Evolutionary conservation across 2,797 vertebrate genomes (phyloP), one percentile per base, ranked within the genome.

Genomic region (Oreonectes daqikongensis): DNA sequence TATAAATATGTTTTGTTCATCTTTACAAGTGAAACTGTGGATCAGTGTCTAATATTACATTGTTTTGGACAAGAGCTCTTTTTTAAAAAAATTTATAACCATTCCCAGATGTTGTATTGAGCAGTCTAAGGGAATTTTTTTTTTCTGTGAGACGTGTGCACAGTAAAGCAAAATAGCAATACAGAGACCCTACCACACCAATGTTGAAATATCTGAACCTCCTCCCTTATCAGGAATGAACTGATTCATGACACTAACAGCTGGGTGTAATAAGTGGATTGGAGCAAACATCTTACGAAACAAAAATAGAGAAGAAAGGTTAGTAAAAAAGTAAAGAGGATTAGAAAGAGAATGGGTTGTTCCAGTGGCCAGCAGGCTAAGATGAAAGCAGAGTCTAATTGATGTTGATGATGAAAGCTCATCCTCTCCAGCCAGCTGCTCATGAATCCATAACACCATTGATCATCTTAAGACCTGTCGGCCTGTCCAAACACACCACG

Each of bases 191-290:
- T 48, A 60, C 67, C 68, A 38, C 44, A 40, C 35, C 22, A 7
- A 26, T 52, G 9, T 61, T 32, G 32, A 50, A 76, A 76, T 75
- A 76, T 76, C 57, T 78, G 66, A 46, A 64, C 48, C 42, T 76
- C 75, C 83, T 32, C 83, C 83, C 78, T 80, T 66, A 72, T 80
- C 68, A 60, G 80, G 80, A 84, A 84, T 82, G 80, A 77, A 64
- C 17, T 42, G 57, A 53, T 22, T 70, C 46, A 22, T 64, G 59
- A 77, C 75, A 64, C 30, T 12, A 70, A 22, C 75, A 70, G 46
- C 59, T 70, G 75, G 57, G 44, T 70, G 22, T 24, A 64, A 77
- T 77, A 69, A 64, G 67, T 22, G 18, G 38, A 24, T 35, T 52
- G 22, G 11, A 53, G 75, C 14, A 70, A 77, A 28, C 20, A 64